Percentiles rank a stretch among this genome's conserved stretches.
Evolutionary conservation across 2,113 vertebrate species (phyloP).

Genomic region (Hepsetus odoe): DNA sequence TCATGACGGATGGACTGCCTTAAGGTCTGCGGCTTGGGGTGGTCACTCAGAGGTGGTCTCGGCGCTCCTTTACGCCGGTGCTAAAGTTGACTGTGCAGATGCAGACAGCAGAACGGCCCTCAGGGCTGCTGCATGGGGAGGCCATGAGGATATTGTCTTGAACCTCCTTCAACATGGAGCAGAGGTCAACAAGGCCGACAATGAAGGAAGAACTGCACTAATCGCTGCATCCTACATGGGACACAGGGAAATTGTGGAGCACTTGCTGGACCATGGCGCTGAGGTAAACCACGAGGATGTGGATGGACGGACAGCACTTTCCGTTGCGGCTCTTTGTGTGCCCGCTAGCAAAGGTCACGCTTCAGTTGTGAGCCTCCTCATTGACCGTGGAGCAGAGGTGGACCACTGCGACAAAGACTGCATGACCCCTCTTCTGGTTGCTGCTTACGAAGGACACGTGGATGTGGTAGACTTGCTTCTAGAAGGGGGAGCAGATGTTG

Average conservation of each 20-base stretch:
- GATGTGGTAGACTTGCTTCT: conserved; percentile 95
- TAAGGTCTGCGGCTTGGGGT: conserved; percentile 95
- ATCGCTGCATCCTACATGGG: conserved; percentile 98
- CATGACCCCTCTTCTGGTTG: conserved; percentile 96
- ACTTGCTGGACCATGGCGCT: conserved; percentile 91
- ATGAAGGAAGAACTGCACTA: conserved; percentile 93
- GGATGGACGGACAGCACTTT: conserved; percentile 92
- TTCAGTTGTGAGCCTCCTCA: conserved; percentile 91
- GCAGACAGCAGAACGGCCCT: conserved; percentile 92
- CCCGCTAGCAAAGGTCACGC: conserved; percentile 96
- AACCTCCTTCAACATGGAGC: conserved; percentile 95
- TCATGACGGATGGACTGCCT: conserved; percentile 94
- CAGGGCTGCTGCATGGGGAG: conserved; percentile 95
- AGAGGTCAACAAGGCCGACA: conserved; percentile 95
- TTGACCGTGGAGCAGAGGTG: conserved; percentile 92
- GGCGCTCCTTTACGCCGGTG: conserved; percentile 91
- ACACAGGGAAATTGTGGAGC: conserved; percentile 94
- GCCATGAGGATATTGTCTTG: conserved; percentile 95
- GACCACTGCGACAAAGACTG: conserved; percentile 98
- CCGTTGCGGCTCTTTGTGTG: conserved; percentile 93
- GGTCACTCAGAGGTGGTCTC: conserved; percentile 97
- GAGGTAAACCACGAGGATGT: conserved; percentile 95
- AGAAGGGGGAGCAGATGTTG: conserved; percentile 94
- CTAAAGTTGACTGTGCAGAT: conserved; percentile 94
- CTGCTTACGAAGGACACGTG: conserved; percentile 96